Conservation (phyloP, 2,797 vertebrate genomes). For the Alca torda region DNA sequence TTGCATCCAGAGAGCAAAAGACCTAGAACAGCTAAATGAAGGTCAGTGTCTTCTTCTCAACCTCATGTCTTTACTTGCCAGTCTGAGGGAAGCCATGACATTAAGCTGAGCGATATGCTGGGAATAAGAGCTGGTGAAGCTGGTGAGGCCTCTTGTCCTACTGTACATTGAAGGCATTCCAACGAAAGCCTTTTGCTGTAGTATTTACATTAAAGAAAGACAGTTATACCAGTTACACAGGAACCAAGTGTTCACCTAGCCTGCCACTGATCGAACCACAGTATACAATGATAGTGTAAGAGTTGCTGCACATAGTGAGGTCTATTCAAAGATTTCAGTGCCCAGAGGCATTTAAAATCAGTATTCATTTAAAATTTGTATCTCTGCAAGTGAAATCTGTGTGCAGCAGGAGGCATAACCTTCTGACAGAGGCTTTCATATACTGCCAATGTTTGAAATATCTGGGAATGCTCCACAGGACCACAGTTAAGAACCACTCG, state of each 20-base stretch:
- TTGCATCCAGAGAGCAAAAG: background rate
- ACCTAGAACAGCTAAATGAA: background rate
- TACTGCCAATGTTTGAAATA: background rate
- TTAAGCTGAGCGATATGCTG: accelerated
- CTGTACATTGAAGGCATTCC: background rate
- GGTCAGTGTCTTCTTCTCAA: background rate
- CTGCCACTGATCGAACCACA: background rate
- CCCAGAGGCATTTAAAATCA: background rate
- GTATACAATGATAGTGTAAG: background rate
- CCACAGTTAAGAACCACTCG: background rate
- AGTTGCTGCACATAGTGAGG: background rate
- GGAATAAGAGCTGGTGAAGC: background rate
- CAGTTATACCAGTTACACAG: background rate
- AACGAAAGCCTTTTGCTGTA: background rate
- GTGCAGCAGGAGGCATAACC: background rate
- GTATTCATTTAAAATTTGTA: background rate
- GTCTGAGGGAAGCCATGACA: background rate
- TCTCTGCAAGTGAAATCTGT: background rate
- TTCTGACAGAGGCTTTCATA: background rate
- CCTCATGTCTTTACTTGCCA: background rate
- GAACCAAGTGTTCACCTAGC: background rate
- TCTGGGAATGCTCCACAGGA: background rate
- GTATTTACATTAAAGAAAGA: background rate
- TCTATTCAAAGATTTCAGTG: background rate
- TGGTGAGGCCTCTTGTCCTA: background rate